Percentiles rank a stretch among this genome's conserved stretches.
These are phyloP conservation scores for Ypsolopha sequella DNA, from an alignment of 2,888 invertebrate genomes.

Conservation along the genomic window DNA sequence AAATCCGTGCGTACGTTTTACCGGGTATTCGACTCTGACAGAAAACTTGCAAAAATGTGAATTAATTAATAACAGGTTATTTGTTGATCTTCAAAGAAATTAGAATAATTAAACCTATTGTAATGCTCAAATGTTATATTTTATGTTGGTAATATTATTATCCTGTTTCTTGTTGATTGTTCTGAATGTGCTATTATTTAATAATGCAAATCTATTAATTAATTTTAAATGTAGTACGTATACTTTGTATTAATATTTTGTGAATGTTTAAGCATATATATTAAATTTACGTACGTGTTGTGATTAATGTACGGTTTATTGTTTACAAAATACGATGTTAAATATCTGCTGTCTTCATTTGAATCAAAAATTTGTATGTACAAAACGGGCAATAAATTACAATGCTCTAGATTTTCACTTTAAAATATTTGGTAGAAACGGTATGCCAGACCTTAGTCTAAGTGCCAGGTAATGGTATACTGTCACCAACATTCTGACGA, in stretches of 20 bases:
- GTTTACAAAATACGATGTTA: constrained; percentile 22
- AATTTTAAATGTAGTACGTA: constrained; percentile 32
- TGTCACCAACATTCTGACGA: not conserved
- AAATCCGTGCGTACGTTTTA: too few species aligned
- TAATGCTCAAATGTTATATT: constrained; percentile 65
- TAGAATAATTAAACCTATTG: constrained; percentile 32
- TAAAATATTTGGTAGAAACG: not conserved
- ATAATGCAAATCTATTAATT: constrained; percentile 35
- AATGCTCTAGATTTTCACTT: constrained; percentile 41
- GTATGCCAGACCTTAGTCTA: not conserved
- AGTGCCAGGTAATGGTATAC: not conserved
- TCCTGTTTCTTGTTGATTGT: constrained; percentile 54
- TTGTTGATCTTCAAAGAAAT: constrained; percentile 12
- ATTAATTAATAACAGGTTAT: constrained; percentile 20
- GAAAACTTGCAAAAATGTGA: too few species aligned
- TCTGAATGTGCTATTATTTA: constrained; percentile 42
- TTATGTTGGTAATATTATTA: constrained; percentile 62
- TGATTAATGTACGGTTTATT: constrained; percentile 55
- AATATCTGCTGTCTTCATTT: constrained; percentile 37
- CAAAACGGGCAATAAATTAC: constrained; percentile 45
- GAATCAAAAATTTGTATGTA: constrained; percentile 28
- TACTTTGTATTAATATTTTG: constrained; percentile 25
- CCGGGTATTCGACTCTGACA: too few species aligned
- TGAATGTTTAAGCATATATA: constrained; percentile 26
- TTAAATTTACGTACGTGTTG: constrained; percentile 55